Conservation (phyloP, 1,140 invertebrate genomes). For the Phocides pigmalion region DNA sequence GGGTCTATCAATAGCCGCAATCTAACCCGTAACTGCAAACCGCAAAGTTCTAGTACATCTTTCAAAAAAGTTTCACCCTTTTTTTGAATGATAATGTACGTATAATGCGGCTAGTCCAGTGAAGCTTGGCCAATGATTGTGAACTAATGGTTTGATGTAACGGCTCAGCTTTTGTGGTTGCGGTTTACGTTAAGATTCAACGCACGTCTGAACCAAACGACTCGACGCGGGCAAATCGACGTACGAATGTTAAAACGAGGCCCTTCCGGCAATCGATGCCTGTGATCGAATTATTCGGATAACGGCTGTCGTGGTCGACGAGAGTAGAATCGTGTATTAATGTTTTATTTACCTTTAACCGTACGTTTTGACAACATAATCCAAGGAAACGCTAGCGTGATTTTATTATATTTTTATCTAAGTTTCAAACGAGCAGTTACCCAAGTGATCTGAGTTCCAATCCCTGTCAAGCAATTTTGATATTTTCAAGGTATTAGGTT, state of each 20-base stretch:
- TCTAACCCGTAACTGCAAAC: constrained; percentile 18
- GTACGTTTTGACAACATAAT: too few species aligned
- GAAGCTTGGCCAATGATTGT: background rate
- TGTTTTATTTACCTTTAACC: background rate
- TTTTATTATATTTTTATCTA: too few species aligned
- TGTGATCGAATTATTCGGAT: constrained; percentile 31
- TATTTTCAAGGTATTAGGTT: too few species aligned
- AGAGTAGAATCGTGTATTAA: constrained; percentile 11
- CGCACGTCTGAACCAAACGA: constrained; percentile 18
- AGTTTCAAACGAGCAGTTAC: too few species aligned
- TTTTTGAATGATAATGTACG: constrained; percentile 19
- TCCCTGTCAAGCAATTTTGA: too few species aligned
- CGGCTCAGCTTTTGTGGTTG: background rate
- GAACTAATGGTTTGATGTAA: background rate
- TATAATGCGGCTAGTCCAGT: constrained; percentile 9
- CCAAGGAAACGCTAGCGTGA: too few species aligned
- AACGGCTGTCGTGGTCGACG: background rate
- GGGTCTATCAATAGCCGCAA: constrained; percentile 15
- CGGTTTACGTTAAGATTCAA: constrained; percentile 19
- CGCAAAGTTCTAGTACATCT: constrained; percentile 21
- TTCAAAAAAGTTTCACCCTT: constrained; percentile 16
- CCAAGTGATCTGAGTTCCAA: too few species aligned
- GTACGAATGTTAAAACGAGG: constrained; percentile 32
- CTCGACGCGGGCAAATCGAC: constrained; percentile 29
- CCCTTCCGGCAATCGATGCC: constrained; percentile 24